A percentile compares a stretch with the other conserved stretches of the same genome.
phyloP scores from a whole-genome alignment of 2,888 invertebrate genomes.

The Thereva nobilitata region DNA sequence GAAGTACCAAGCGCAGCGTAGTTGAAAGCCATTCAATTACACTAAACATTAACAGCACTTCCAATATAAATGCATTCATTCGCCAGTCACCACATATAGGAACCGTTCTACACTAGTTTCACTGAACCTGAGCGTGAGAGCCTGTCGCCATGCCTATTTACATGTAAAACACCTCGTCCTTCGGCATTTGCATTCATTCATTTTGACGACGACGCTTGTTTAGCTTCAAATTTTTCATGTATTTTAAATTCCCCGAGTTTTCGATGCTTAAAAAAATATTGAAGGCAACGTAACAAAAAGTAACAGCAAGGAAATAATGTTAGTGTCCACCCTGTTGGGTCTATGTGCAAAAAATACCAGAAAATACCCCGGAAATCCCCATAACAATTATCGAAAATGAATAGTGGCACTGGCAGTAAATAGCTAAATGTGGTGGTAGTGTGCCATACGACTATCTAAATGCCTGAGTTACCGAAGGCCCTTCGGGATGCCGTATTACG shows the following conservation, averaged over 20 bases:
- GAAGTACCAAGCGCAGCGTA: slow-evolving; percentile 23
- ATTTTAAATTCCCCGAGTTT: not conserved
- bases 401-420: slow-evolving; percentile 23
- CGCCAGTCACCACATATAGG: slow-evolving; percentile 18
- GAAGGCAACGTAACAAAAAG: not conserved
- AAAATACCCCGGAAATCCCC: slow-evolving; percentile 27
- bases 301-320: not conserved
- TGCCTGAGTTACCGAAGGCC: slow-evolving; percentile 17
- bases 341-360: slow-evolving; percentile 13
- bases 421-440: slow-evolving; percentile 8
- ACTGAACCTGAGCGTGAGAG: not conserved
- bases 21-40: slow-evolving; percentile 36
- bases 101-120: not conserved
- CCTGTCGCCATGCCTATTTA: too few species aligned
- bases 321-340: slow-evolving; percentile 13
- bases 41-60: slow-evolving; percentile 35
- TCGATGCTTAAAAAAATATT: slow-evolving; percentile 11
- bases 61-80: slow-evolving; percentile 25
- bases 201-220: too few species aligned
- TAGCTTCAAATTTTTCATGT: too few species aligned
- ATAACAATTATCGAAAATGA: slow-evolving; percentile 34
- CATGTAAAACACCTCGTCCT: too few species aligned
- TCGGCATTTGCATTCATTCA: too few species aligned
- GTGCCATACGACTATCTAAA: slow-evolving; percentile 9
- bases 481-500: slow-evolving; percentile 6